Base-by-base conservation (phyloP, 2,888 invertebrate genomes). In the Tachina lurida region DNA sequence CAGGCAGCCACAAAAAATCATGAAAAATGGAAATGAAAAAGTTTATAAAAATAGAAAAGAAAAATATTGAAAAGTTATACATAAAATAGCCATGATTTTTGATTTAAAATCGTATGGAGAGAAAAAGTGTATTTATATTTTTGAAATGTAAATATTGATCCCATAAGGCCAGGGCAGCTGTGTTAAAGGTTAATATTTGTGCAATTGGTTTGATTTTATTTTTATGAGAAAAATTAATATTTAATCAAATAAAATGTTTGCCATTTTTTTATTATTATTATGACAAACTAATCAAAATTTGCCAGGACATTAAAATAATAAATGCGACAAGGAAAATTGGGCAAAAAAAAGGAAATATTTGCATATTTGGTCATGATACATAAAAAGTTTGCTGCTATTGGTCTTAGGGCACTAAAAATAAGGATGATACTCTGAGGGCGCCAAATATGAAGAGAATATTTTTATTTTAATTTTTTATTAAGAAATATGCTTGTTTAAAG, bases 31-130 rank as follows among this genome's bases (percentile, higher is more conserved):
- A 22, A 19, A 52, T 8, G 2, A 45, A 22, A 60, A 3, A 43
- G 12, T 17, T 0, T 43, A 39, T 39, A 31, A 52, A 43, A 70
- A 54, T 31, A 31, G 1, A 13, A 47, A 71, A 54, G 54, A 31
- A 62, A 70, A 63, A 70, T 78, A 70, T 78, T 80, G 60, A 54
- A 74, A 65, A 67, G 52, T 31, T 31, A 31, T 31, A 13, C 41
- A 58, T 73, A 73, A 80, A 74, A 74, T 60, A 67, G 68, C 80
- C 74, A 81, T 68, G 67, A 81, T 39, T 68, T 81, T 74, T 67
- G 68, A 74, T 81, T 80, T 56, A 80, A n/a, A 65, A 54, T 47
- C 7, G 31, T 31, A 31, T 73, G 39, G 17, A 22, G 10, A 63
- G 5, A 45, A 45, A 54, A 39, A 31, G 31, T 43, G 31, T 45